phyloP scores from a whole-genome alignment of 2,888 invertebrate genomes.

The Beris chalybata region DNA sequence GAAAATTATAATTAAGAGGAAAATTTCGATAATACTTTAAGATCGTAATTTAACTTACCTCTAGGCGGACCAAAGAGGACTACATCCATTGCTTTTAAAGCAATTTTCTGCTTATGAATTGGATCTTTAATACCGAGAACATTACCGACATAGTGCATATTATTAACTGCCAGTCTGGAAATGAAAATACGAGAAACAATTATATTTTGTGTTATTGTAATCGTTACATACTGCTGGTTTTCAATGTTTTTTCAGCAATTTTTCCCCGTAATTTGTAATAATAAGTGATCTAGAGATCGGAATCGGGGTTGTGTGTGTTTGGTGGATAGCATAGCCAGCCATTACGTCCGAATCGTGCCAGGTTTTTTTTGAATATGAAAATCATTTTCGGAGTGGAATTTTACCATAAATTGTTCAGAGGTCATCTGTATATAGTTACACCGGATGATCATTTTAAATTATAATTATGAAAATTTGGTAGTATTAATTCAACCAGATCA shows the following conservation, averaged over 20 bases:
- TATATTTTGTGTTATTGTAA: constrained; percentile 25
- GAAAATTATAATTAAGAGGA: neutral
- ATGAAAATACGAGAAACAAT: constrained; percentile 21
- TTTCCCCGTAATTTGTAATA: constrained; percentile 1
- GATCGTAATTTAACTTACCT: constrained; percentile 63
- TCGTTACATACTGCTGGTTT: constrained; percentile 27
- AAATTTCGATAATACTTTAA: neutral
- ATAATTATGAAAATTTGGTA: too few species aligned
- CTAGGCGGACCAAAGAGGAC: constrained; percentile 97
- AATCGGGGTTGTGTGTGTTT: neutral
- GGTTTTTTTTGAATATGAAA: too few species aligned
- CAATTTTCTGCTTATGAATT: constrained; percentile 96
- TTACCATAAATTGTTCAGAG: too few species aligned
- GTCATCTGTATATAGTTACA: too few species aligned
- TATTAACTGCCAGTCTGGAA: constrained; percentile 88
- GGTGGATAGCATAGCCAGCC: too few species aligned
- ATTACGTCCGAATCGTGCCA: too few species aligned
- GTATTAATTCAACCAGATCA: too few species aligned
- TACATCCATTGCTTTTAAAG: constrained; percentile 97
- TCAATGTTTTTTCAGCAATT: neutral
- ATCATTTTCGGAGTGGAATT: too few species aligned
- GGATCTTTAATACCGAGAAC: constrained; percentile 95
- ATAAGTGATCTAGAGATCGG: neutral
- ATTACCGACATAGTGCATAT: constrained; percentile 84
- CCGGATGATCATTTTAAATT: too few species aligned